Evolutionary conservation across 2,113 vertebrate species (phyloP), one percentile per base, ranked within the genome.

Genomic region (Cryptomyrus ogoouensis): DNA sequence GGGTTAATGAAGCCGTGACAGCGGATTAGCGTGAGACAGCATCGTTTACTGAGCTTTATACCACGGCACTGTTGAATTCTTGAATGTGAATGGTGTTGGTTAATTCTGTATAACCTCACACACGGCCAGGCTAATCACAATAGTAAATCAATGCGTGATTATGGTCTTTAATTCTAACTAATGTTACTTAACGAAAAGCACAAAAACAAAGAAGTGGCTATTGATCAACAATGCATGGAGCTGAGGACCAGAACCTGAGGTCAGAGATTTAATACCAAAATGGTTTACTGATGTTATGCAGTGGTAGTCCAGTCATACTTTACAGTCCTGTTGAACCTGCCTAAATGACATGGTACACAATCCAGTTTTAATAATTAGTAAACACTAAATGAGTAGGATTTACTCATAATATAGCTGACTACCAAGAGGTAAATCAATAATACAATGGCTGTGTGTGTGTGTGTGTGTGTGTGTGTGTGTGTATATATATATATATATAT

Each of bases 1-100:
- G 52, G 13, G 89, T 56, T 15, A 85, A n/a, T 21, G 42, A 87
- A 1, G 53, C 53, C 90, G 10, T 91, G 12, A 91, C 2, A 89
- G 58, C 13, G 35, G 70, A 88, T 35, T 10, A 35, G n/a, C 5
- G 2, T 83, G 27, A 83, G 21, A 80, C 70, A 89, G 4, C 19
- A 5, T 13, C 0, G 21, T 35, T 50, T 50, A 13, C 19, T 12
- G 83, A 42, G 19, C 52, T 35, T 74, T 53, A 52, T 50, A 84
- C 42, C 50, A 89, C n/a, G 13, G 27, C 39, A 47, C 47, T 89
- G 80, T 53, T 89, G 50, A 31, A 83, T n/a, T 66, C 0, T 5
- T 66, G 17, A 12, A 62, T 58, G 6, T 58, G 53, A 58, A 58
- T 1, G 19, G 53, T 58, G 56, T n/a, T 58, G 19, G 2, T 58